Evolutionary conservation across 2,888 invertebrate species (phyloP), one percentile per base, ranked within the genome.

Genomic region (Chalcosyrphus nemorum): DNA sequence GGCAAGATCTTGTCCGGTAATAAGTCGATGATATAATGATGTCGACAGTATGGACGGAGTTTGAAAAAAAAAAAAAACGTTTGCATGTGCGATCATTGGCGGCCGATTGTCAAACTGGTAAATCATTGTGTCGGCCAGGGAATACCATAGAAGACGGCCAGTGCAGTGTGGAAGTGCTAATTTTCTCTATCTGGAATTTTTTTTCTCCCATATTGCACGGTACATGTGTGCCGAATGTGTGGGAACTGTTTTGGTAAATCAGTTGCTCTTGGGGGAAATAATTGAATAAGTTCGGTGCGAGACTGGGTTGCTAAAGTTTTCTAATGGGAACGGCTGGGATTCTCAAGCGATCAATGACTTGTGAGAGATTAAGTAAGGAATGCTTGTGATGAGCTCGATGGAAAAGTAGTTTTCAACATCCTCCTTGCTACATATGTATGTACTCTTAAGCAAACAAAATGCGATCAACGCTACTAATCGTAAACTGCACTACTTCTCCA

Each of bases 21-120:
- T 72, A 78, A 82, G 74, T 75, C 80, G 70, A 84, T 84, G 84
- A 84, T 84, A 80, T 84, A 84, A 78, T 75, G 80, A 80, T 70
- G 84, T 75, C 80, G 78, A 63, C 72, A 29, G 29, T 11, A n/a
- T n/a, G n/a, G 45, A 52, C 52, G 45, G 74, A 9, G 43, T 32
- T 2, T n/a, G n/a, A n/a, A n/a, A n/a, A n/a, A n/a, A n/a, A n/a
- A n/a, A n/a, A n/a, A n/a, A n/a, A n/a, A n/a, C 32, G 32, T 32
- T 32, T 32, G 32, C 57, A 74, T 65, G 50, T 65, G 59, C 68
- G 84, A 84, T 84, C 80, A 52, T 84, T 65, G 78, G 50, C 54
- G 65, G 80, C 74, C 74, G 84, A 84, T 84, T 80, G 84, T 80
- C 84, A 84, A 84, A 84, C 84, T 80, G 74, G 80, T 80, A 84